These are phyloP conservation scores for Limnephilus rhombicus DNA, from an alignment of 2,888 invertebrate genomes.

Conservation along the genomic window DNA sequence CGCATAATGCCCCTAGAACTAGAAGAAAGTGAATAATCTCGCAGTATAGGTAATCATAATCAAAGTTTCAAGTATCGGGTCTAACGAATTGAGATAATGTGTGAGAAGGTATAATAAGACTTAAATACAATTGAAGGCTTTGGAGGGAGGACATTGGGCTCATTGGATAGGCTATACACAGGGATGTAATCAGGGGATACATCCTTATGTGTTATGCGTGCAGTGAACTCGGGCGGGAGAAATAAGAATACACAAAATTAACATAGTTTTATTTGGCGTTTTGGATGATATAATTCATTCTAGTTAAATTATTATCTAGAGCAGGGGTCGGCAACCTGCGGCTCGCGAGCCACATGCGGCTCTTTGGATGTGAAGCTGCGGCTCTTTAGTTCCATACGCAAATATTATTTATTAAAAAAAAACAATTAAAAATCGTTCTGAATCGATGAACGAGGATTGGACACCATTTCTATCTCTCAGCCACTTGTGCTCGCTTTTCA, in stretches of 20 bases:
- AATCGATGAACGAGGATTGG: no score
- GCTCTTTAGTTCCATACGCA: no score
- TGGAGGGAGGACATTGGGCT: background rate
- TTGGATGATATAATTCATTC: no score
- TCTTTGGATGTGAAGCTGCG: no score
- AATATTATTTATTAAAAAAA: no score
- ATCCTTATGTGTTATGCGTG: background rate
- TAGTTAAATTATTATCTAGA: no score
- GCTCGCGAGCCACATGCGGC: no score
- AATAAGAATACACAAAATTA: background rate
- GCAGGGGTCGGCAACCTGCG: no score
- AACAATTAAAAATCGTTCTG: no score
- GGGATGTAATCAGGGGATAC: background rate
- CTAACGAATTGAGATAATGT: conserved; percentile 30
- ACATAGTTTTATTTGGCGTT: background rate
- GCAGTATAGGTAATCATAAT: background rate
- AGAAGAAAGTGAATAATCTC: conserved; percentile 20
- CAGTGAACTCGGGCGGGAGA: background rate
- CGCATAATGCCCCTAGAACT: conserved; percentile 6
- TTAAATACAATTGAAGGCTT: background rate
- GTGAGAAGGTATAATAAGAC: conserved; percentile 4
- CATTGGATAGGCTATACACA: background rate
- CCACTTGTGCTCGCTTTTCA: no score
- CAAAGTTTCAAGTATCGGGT: conserved; percentile 7
- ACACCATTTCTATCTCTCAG: no score